Percentiles rank a stretch among this genome's conserved stretches.
Conservation (phyloP, 2,797 vertebrate genomes). For the Melanotaenia pygmaea region DNA sequence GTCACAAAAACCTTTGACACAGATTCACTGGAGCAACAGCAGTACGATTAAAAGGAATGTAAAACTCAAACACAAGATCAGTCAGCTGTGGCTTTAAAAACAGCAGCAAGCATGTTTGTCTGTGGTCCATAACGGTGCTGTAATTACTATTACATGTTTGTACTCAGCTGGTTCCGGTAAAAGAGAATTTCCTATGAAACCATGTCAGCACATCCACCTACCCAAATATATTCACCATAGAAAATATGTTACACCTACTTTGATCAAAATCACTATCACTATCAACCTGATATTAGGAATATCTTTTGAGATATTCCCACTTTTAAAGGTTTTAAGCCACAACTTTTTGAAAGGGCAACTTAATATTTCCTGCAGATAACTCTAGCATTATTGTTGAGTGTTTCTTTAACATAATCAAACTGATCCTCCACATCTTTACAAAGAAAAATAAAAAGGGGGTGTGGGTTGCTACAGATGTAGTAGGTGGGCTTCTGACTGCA, state of each 20-base stretch:
- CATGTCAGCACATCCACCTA: conserved; percentile 72
- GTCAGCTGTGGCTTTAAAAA: conserved; percentile 49
- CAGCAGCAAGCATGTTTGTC: conserved; percentile 54
- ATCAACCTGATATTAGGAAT: not conserved
- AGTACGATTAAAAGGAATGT: conserved; percentile 39
- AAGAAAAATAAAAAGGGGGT: conserved; percentile 10
- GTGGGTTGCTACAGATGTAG: conserved; percentile 65
- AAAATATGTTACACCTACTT: conserved; percentile 73
- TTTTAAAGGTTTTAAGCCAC: conserved; percentile 8
- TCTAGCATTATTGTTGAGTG: not conserved
- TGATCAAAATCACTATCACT: conserved; percentile 15
- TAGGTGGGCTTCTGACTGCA: conserved; percentile 78
- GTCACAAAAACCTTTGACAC: conserved; percentile 3
- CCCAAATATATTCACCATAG: conserved; percentile 75
- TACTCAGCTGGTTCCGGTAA: conserved; percentile 82
- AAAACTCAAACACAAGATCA: conserved; percentile 49
- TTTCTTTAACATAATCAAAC: not conserved
- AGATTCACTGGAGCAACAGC: conserved; percentile 15
- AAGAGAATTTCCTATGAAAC: conserved; percentile 72
- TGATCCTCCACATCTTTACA: conserved; percentile 52
- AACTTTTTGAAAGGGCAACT: conserved; percentile 1
- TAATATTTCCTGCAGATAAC: not conserved
- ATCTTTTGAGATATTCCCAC: conserved; percentile 33
- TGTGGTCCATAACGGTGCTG: conserved; percentile 44
- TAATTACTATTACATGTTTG: conserved; percentile 82